Conservation (phyloP, 1,140 invertebrate genomes). For the Drosophila seguyi region DNA sequence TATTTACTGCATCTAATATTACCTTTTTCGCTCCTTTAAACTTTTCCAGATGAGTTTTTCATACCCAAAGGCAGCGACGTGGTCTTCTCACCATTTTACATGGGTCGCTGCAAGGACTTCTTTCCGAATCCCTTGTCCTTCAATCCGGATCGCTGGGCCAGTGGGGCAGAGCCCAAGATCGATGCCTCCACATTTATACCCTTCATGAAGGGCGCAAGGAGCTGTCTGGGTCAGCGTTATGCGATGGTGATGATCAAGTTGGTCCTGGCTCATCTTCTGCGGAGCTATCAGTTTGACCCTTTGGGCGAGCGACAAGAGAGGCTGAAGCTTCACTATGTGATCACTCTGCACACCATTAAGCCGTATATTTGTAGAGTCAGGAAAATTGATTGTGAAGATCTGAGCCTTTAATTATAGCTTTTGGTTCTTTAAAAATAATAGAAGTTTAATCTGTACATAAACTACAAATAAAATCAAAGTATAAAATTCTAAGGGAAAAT, state of each 20-base stretch:
- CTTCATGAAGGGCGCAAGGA: constrained; percentile 89
- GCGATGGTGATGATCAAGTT: constrained; percentile 76
- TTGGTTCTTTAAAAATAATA: neutral
- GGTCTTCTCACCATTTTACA: constrained; percentile 63
- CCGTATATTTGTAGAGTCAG: constrained; percentile 55
- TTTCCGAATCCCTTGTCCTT: constrained; percentile 91
- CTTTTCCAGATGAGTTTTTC: constrained; percentile 50
- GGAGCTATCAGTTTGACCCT: constrained; percentile 72
- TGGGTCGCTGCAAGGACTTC: constrained; percentile 74
- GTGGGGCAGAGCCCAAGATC: constrained; percentile 75
- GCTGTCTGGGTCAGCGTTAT: constrained; percentile 88
- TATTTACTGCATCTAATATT: too few species aligned
- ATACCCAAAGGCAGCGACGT: constrained; percentile 70
- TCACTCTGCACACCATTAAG: constrained; percentile 60
- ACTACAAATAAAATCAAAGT: neutral
- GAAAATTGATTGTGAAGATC: constrained; percentile 8
- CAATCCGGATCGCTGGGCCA: constrained; percentile 90
- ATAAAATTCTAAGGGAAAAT: neutral
- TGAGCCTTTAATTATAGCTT: neutral
- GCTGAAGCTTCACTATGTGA: constrained; percentile 44
- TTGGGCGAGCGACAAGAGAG: constrained; percentile 56
- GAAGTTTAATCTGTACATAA: neutral
- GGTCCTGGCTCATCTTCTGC: constrained; percentile 62
- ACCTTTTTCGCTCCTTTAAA: neutral
- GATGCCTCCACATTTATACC: constrained; percentile 88